phyloP scores from a whole-genome alignment of 2,888 invertebrate species.

The Maniola hyperantus region DNA sequence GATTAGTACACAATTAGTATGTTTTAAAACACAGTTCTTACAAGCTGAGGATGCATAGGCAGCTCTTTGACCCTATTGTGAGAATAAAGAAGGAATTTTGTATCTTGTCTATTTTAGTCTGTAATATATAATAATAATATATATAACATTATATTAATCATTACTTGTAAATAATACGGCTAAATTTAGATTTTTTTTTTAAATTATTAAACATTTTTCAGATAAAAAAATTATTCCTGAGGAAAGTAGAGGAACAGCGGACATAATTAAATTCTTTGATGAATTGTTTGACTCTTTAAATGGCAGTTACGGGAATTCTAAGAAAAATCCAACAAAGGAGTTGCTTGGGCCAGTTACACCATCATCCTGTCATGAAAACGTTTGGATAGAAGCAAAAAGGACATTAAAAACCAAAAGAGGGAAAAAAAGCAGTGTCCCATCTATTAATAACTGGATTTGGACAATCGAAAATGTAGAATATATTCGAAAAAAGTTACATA shows the following conservation, averaged over 20 bases:
- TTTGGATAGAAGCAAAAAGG: not conserved
- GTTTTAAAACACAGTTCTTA: too few species aligned
- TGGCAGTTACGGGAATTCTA: conserved; percentile 38
- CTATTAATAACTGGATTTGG: conserved; percentile 22
- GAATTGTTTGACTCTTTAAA: conserved; percentile 40
- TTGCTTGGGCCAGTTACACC: conserved; percentile 11
- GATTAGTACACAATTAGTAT: too few species aligned
- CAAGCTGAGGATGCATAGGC: too few species aligned
- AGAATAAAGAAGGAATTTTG: too few species aligned
- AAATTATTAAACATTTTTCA: too few species aligned
- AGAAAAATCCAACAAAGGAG: conserved; percentile 34
- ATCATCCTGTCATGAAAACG: not conserved
- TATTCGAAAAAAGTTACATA: conserved; percentile 12
- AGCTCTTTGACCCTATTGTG: too few species aligned
- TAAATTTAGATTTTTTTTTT: too few species aligned
- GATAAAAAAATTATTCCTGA: not conserved
- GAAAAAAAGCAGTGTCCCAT: conserved; percentile 5
- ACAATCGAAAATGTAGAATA: conserved; percentile 19
- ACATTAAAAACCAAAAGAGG: not conserved
- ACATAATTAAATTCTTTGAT: conserved; percentile 41
- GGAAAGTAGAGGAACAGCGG: not conserved
- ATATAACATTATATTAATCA: too few species aligned
- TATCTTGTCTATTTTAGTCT: too few species aligned
- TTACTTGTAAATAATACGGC: too few species aligned
- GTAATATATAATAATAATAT: too few species aligned